phyloP scores from a whole-genome alignment of 2,113 vertebrate genomes.

The Spea multiplicata region DNA sequence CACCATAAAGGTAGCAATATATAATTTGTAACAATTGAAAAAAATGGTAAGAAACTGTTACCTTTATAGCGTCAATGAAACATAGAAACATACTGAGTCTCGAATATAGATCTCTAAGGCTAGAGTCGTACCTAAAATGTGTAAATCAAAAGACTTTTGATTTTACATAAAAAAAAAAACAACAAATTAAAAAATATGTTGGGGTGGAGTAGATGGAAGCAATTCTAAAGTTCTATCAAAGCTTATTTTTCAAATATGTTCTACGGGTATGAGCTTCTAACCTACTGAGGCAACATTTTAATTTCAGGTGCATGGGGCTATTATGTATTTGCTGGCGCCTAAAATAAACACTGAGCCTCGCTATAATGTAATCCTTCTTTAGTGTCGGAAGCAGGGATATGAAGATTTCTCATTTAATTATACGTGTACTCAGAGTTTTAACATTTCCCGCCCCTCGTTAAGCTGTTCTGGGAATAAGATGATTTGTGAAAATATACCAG shows the following conservation, averaged over 20 bases:
- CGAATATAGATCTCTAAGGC: too few relatives aligned
- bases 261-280: not conserved
- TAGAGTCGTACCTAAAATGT: too few relatives aligned
- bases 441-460: conserved; percentile 39
- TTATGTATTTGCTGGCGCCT: not conserved
- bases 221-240: not conserved
- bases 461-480: conserved; percentile 38
- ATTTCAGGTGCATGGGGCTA: not conserved
- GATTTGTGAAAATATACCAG: conserved; percentile 32
- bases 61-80: too few relatives aligned
- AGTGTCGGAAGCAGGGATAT: conserved; percentile 7
- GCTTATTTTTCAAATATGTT: not conserved
- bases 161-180: too few relatives aligned
- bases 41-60: too few relatives aligned
- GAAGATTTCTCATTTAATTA: conserved; percentile 36
- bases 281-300: not conserved
- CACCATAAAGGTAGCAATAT: too few relatives aligned
- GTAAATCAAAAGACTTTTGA: too few relatives aligned
- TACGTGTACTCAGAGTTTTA: conserved; percentile 12
- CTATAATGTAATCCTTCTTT: not conserved
- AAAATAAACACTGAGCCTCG: not conserved
- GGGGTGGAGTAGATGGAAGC: not conserved
- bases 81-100: too few relatives aligned
- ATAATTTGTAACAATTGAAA: too few relatives aligned
- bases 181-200: too few relatives aligned